Conservation (phyloP, 2,113 vertebrate genomes). For the Xenopus tropicalis region DNA sequence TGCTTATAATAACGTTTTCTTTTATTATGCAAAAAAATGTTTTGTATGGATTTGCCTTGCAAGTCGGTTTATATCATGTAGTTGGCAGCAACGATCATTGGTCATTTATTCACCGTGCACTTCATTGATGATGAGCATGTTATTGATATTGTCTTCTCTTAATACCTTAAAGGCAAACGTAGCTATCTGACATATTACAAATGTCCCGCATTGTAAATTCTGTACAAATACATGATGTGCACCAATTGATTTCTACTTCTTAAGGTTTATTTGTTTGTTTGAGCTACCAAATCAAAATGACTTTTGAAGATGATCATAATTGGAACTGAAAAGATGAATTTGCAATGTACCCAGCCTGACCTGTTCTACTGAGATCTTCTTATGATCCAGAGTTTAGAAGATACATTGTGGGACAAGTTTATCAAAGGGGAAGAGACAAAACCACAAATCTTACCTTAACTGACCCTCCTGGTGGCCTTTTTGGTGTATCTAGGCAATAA, state of each 20-base stretch:
- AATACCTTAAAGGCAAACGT: slow-evolving; percentile 28
- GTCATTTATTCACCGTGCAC: not conserved
- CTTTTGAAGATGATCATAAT: slow-evolving; percentile 21
- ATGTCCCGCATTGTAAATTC: slow-evolving; percentile 33
- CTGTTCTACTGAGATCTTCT: not conserved
- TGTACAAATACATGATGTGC: slow-evolving; percentile 16
- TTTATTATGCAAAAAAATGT: too few species aligned
- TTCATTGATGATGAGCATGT: slow-evolving; percentile 25
- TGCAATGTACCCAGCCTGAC: not conserved
- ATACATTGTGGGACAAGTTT: too few species aligned
- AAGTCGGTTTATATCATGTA: too few species aligned
- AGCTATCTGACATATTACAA: slow-evolving; percentile 7
- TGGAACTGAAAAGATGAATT: slow-evolving; percentile 18
- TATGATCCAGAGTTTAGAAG: too few species aligned
- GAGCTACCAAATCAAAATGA: slow-evolving; percentile 7
- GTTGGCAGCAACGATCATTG: too few species aligned
- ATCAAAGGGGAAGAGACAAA: too few species aligned
- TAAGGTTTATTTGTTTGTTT: slow-evolving; percentile 7
- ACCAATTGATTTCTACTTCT: slow-evolving; percentile 9
- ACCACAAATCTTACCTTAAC: too few species aligned
- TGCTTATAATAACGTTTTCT: too few species aligned
- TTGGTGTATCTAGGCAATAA: too few species aligned
- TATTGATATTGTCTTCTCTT: slow-evolving; percentile 21
- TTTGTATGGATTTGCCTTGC: too few species aligned
- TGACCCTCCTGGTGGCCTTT: not conserved